Evolutionary conservation across 2,888 invertebrate genomes (phyloP).

Genomic region (Ceramica pisi): DNA sequence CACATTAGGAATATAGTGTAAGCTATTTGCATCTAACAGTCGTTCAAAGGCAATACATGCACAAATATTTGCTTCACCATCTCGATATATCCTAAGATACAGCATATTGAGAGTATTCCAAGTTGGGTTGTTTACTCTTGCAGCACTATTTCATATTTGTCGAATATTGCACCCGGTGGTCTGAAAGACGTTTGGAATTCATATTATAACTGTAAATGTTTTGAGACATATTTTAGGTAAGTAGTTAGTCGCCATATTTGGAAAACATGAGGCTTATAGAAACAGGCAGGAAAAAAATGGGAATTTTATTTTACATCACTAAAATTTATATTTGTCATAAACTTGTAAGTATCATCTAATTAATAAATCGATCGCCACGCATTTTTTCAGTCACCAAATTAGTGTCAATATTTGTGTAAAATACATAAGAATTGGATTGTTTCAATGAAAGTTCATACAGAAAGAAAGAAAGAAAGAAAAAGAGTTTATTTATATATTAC

Average conservation of each 20-base stretch:
- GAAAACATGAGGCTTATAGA: no score
- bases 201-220: conserved; percentile 7
- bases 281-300: no score
- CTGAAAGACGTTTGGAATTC: conserved; percentile 2
- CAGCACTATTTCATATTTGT: conserved; percentile 33
- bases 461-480: no score
- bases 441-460: no score
- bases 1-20: not conserved
- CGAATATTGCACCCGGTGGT: conserved; percentile 11
- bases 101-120: conserved; percentile 19
- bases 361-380: no score
- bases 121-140: conserved; percentile 17
- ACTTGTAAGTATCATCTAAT: no score
- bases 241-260: not conserved
- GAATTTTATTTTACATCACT: no score
- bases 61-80: conserved; percentile 27
- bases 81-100: conserved; percentile 16
- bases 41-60: conserved; percentile 13
- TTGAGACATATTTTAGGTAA: not conserved
- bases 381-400: no score
- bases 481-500: no score
- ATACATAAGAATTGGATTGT: no score
- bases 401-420: no score
- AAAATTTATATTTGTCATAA: no score
- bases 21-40: not conserved